Percentiles rank a stretch among this genome's conserved stretches.
phyloP scores from a whole-genome alignment of 2,113 vertebrate species.

The Phylloscopus trochiloides region DNA sequence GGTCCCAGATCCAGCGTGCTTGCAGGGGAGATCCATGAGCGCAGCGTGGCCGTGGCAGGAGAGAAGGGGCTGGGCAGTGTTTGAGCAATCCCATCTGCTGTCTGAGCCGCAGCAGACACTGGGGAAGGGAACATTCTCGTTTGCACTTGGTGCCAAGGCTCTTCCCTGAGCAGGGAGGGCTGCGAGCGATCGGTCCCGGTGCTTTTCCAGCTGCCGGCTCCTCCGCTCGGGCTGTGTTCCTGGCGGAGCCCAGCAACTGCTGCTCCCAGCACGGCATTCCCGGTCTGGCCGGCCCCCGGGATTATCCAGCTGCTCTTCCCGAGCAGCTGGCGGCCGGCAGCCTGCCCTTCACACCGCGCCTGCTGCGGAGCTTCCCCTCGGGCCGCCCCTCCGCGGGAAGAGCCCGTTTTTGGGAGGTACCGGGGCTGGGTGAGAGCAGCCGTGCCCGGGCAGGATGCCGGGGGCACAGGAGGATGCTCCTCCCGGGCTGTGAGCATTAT shows the following conservation, averaged over 20 bases:
- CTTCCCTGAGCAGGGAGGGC: background rate
- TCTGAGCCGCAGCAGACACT: constrained; percentile 14
- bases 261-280: background rate
- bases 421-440: background rate
- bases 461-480: background rate
- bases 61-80: background rate
- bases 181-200: background rate
- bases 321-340: background rate
- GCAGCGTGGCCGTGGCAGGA: background rate
- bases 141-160: constrained; percentile 23
- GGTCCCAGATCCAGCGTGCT: rapidly evolving
- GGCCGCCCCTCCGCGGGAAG: rapidly evolving
- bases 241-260: background rate
- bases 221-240: background rate
- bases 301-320: background rate
- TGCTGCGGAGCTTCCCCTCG: background rate
- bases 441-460: background rate
- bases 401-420: background rate
- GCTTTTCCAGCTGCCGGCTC: constrained; percentile 48
- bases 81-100: constrained; percentile 69
- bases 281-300: background rate
- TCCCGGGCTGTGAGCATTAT: background rate
- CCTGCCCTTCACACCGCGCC: rapidly evolving
- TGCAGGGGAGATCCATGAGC: background rate
- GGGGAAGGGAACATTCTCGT: constrained; percentile 49